Evolutionary conservation across 2,797 vertebrate genomes (phyloP).

Genomic region (Clamator glandarius): DNA sequence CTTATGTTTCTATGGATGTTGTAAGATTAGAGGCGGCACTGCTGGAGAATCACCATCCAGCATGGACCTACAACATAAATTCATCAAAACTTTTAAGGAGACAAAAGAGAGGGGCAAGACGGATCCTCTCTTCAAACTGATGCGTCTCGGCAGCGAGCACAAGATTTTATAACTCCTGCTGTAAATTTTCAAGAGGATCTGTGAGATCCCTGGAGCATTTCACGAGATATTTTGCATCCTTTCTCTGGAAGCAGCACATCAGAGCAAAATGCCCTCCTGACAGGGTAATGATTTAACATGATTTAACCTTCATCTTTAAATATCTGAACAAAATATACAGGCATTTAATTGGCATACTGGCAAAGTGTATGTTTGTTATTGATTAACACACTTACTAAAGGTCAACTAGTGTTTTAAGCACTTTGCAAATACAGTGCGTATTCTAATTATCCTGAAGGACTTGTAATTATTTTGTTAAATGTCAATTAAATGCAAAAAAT

Average conservation of each 20-base stretch:
- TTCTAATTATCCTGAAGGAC: slow-evolving; percentile 57
- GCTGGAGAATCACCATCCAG: not conserved
- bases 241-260: not conserved
- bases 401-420: slow-evolving; percentile 59
- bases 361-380: slow-evolving; percentile 56
- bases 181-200: not conserved
- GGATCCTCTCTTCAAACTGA: not conserved
- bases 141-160: not conserved
- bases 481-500: slow-evolving; percentile 69
- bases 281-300: slow-evolving; percentile 13
- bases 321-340: not conserved
- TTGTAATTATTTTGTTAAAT: slow-evolving; percentile 70
- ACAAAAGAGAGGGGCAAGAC: not conserved
- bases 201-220: not conserved
- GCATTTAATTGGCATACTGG: slow-evolving; percentile 54
- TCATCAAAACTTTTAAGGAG: not conserved
- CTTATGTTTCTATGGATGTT: not conserved
- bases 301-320: slow-evolving; percentile 45
- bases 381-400: slow-evolving; percentile 68
- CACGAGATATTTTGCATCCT: not conserved
- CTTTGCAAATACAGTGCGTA: slow-evolving; percentile 54
- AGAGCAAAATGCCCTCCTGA: not conserved
- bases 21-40: not conserved
- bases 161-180: not conserved
- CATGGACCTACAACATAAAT: not conserved